A percentile compares a stretch with the other conserved stretches of the same genome.
Conservation (phyloP, 92 coral and sea anemone genomes). For the Palythoa caribaeorum region DNA sequence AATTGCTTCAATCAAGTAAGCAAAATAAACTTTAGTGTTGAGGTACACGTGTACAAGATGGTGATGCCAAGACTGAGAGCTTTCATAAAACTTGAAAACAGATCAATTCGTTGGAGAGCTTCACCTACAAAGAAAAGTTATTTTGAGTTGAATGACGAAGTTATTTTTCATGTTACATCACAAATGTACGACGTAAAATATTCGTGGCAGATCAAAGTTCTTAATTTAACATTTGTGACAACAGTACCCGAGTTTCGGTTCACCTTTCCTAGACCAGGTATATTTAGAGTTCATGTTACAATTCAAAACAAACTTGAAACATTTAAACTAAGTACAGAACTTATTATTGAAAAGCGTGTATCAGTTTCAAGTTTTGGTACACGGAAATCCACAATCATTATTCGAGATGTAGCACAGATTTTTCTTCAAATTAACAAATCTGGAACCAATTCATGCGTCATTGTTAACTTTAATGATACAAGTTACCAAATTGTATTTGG, state of each 20-base stretch:
- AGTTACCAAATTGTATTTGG: constrained; percentile 48
- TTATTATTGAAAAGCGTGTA: constrained; percentile 32
- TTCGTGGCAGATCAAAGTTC: constrained; percentile 28
- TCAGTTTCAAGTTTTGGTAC: constrained; percentile 22
- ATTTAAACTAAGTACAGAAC: constrained; percentile 1
- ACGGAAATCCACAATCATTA: constrained; percentile 10
- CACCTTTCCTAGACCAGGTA: constrained; percentile 25
- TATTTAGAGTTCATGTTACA: constrained; percentile 18
- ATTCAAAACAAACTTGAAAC: constrained; percentile 13
- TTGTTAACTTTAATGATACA: constrained; percentile 55
- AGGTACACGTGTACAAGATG: constrained; percentile 63
- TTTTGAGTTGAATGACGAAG: constrained; percentile 32
- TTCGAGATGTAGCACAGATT: constrained; percentile 52
- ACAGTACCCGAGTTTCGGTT: neutral
- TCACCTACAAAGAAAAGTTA: neutral
- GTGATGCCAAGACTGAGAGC: constrained; percentile 57
- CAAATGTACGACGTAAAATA: constrained; percentile 34
- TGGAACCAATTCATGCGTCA: constrained; percentile 68
- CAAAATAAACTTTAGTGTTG: constrained; percentile 33
- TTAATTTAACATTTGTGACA: constrained; percentile 4
- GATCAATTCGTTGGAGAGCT: neutral
- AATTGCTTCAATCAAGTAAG: constrained; percentile 74
- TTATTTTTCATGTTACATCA: constrained; percentile 15
- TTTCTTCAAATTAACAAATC: neutral
- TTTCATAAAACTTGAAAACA: neutral